Percentiles rank a stretch among this genome's conserved stretches.
Evolutionary conservation across 2,888 invertebrate species (phyloP).

Genomic region (Lamproptera curius): DNA sequence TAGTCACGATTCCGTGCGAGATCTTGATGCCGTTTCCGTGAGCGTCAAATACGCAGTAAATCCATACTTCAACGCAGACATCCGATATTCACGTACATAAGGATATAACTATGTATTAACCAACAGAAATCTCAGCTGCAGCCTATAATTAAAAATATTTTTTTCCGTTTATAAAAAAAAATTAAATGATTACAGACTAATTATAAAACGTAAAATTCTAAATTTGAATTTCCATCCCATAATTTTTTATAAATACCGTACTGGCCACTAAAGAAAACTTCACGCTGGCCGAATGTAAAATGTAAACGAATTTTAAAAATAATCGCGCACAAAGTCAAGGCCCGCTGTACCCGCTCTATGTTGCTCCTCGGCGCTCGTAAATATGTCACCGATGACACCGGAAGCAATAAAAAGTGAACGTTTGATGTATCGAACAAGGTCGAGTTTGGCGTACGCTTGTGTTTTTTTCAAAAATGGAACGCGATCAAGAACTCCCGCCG

Average conservation of each 20-base stretch:
- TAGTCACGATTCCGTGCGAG: not conserved
- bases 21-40: constrained; percentile 1
- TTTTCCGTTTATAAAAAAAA: no score
- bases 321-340: constrained; percentile 54
- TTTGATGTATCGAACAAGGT: constrained; percentile 41
- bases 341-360: constrained; percentile 31
- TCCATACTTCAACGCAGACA: constrained; percentile 17
- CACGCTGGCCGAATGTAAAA: constrained; percentile 22
- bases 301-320: constrained; percentile 51
- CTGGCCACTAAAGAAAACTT: not conserved
- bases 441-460: constrained; percentile 34
- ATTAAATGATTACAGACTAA: no score
- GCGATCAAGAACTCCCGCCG: constrained; percentile 37
- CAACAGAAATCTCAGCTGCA: no score
- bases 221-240: no score
- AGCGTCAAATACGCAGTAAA: constrained; percentile 7
- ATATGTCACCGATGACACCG: constrained; percentile 31
- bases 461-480: constrained; percentile 30
- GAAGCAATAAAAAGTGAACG: constrained; percentile 35
- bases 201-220: no score
- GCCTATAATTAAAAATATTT: no score
- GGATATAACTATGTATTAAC: no score
- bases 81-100: constrained; percentile 12
- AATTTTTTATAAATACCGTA: no score
- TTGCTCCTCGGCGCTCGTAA: constrained; percentile 33